phyloP scores from a whole-genome alignment of 2,888 invertebrate species.

The Amorpha juglandis region DNA sequence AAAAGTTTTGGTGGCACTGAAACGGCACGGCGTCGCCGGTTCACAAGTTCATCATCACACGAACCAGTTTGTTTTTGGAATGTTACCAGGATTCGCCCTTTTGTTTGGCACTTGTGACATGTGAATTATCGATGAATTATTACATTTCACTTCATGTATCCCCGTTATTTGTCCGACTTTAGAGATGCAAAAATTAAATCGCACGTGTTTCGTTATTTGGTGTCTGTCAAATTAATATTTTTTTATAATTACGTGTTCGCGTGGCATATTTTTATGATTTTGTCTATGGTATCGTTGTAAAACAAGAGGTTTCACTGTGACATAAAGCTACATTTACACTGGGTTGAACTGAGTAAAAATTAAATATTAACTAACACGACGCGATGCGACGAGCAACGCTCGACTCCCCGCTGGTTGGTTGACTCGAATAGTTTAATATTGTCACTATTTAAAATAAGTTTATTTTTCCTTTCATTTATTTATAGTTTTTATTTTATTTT shows the following conservation, averaged over 20 bases:
- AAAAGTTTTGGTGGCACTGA: slow-evolving; percentile 72
- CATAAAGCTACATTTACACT: slow-evolving; percentile 16
- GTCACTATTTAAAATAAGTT: no score
- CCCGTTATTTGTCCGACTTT: slow-evolving; percentile 33
- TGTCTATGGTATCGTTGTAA: slow-evolving; percentile 52
- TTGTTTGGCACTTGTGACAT: slow-evolving; percentile 44
- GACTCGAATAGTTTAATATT: no score
- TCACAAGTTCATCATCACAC: slow-evolving; percentile 80
- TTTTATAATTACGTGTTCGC: slow-evolving; percentile 62
- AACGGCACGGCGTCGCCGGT: slow-evolving; percentile 81
- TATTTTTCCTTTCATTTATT: background rate
- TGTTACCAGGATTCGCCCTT: slow-evolving; percentile 74
- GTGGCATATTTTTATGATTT: slow-evolving; percentile 61
- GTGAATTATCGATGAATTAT: slow-evolving; percentile 37
- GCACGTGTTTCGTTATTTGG: slow-evolving; percentile 57
- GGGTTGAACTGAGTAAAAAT: background rate
- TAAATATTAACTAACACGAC: background rate
- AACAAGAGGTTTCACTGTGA: slow-evolving; percentile 30
- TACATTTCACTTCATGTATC: slow-evolving; percentile 44
- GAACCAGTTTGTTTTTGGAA: slow-evolving; percentile 76
- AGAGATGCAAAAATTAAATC: slow-evolving; percentile 36
- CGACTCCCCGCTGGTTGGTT: background rate
- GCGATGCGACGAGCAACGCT: no score
- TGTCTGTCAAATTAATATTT: slow-evolving; percentile 59
- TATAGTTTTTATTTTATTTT: no score